These are phyloP conservation scores for Pristis pectinata DNA, from an alignment of 2,797 vertebrate genomes.

Conservation along the genomic window DNA sequence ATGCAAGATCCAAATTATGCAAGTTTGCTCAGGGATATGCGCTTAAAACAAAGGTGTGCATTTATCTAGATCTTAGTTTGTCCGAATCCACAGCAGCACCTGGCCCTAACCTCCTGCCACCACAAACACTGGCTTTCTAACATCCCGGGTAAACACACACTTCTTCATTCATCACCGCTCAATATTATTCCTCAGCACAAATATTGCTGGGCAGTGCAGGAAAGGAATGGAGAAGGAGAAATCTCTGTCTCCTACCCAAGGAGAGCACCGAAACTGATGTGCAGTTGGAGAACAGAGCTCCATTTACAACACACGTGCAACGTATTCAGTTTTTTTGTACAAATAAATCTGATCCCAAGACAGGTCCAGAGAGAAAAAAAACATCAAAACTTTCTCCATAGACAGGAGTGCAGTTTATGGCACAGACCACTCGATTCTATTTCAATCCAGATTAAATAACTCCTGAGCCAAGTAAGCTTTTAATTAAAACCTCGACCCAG, in stretches of 20 bases:
- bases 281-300: constrained; percentile 17
- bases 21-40: neutral
- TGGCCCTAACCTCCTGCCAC: neutral
- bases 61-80: neutral
- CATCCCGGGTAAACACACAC: neutral
- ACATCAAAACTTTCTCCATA: constrained; percentile 4
- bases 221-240: neutral
- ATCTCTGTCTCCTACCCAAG: neutral
- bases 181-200: neutral
- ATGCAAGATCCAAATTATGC: neutral
- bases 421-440: constrained; percentile 14
- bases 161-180: neutral
- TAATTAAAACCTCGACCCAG: constrained; percentile 49
- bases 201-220: neutral
- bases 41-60: neutral
- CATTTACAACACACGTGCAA: constrained; percentile 31
- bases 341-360: constrained; percentile 34
- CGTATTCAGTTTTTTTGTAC: constrained; percentile 21
- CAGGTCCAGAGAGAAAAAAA: constrained; percentile 6
- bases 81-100: neutral
- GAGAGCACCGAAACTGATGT: neutral
- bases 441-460: constrained; percentile 63
- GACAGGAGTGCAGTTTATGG: constrained; percentile 19
- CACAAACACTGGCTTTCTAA: constrained; percentile 22
- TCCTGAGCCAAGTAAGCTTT: constrained; percentile 58